Evolutionary conservation across 2,888 invertebrate species (phyloP).

Genomic region (Byasa hedistus): DNA sequence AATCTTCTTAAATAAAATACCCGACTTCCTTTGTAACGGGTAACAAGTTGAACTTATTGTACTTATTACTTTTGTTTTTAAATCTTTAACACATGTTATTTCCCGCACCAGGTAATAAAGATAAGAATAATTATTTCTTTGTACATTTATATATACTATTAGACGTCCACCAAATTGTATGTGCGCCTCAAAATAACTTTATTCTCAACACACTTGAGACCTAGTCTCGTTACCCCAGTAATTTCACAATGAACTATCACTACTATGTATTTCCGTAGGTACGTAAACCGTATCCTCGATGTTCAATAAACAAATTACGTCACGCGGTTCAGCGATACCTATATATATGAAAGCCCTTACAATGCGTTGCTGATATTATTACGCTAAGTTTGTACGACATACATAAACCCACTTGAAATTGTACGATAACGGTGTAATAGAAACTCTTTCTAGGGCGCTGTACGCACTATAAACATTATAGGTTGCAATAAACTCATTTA

Average conservation of each 20-base stretch:
- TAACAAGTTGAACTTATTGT: background rate
- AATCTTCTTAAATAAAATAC: slow-evolving; percentile 7
- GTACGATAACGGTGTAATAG: background rate
- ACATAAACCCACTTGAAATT: background rate
- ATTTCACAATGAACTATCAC: no score
- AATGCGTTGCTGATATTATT: background rate
- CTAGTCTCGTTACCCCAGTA: no score
- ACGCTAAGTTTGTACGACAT: background rate
- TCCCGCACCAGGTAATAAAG: no score
- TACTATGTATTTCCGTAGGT: no score
- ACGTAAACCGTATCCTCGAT: background rate
- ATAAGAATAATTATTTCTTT: no score
- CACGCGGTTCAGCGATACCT: background rate
- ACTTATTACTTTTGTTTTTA: background rate
- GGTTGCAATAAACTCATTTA: no score
- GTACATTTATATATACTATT: no score
- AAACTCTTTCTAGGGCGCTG: background rate
- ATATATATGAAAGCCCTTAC: background rate
- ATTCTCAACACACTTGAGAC: no score
- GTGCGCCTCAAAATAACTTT: no score
- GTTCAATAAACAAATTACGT: background rate
- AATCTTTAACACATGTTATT: background rate
- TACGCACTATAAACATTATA: background rate
- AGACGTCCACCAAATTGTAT: no score
- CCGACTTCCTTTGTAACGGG: background rate